These are phyloP conservation scores for Shinisaurus crocodilurus DNA, from an alignment of 2,113 vertebrate species.

Conservation along the genomic window DNA sequence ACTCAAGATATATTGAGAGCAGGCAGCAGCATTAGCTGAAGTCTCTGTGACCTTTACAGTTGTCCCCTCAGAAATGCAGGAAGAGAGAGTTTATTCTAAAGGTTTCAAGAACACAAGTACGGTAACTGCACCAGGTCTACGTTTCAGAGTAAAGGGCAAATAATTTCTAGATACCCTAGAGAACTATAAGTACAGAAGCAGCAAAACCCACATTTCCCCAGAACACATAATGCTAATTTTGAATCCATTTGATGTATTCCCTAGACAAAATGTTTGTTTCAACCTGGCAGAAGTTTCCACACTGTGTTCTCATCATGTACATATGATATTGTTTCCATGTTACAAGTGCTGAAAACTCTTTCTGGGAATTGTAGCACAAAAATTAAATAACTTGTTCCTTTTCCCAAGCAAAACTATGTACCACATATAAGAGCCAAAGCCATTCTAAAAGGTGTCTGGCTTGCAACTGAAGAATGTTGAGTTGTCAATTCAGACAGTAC, in stretches of 20 bases:
- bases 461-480: neutral
- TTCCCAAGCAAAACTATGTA: neutral
- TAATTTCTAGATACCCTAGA: neutral
- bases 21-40: slow-evolving; percentile 47
- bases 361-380: neutral
- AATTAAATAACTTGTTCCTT: neutral
- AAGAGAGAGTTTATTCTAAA: slow-evolving; percentile 20
- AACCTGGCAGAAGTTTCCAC: neutral
- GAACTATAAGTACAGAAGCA: neutral
- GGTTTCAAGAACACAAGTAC: neutral
- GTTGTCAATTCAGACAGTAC: neutral
- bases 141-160: neutral
- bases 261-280: neutral
- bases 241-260: neutral
- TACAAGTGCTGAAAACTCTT: neutral
- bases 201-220: neutral
- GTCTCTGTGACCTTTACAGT: slow-evolving; percentile 49
- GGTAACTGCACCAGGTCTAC: neutral
- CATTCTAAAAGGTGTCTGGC: neutral
- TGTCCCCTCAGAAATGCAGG: slow-evolving; percentile 2
- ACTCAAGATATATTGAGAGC: slow-evolving; percentile 32
- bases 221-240: neutral
- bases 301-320: neutral
- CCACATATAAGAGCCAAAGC: neutral
- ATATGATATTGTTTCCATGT: neutral